A percentile compares a stretch with the other conserved stretches of the same genome.
phyloP scores from a whole-genome alignment of 2,888 invertebrate genomes.

The Tromatobia lineatoria region DNA sequence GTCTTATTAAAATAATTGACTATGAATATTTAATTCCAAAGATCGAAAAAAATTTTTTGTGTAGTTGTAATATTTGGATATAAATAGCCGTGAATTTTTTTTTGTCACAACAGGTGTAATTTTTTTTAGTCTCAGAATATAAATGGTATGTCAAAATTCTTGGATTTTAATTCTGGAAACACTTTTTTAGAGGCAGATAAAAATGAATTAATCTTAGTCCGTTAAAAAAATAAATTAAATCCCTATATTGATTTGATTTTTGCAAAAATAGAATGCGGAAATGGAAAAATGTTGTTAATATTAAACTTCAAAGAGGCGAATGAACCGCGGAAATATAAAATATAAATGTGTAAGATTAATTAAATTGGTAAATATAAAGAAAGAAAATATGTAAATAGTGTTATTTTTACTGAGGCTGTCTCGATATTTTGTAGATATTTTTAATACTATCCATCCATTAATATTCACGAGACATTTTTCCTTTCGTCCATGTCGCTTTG shows the following conservation, averaged over 20 bases:
- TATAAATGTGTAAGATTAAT: neutral
- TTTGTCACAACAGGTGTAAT: too few species aligned
- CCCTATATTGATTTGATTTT: too few species aligned
- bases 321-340: neutral
- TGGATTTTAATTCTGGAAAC: too few species aligned
- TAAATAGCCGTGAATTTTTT: too few species aligned
- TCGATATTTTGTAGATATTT: neutral
- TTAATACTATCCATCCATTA: conserved; percentile 17
- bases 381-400: neutral
- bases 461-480: conserved; percentile 1
- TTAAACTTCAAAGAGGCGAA: neutral
- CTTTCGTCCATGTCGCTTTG: neutral
- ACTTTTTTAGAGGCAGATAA: too few species aligned
- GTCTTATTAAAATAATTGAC: too few species aligned
- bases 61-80: too few species aligned
- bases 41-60: too few species aligned
- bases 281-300: neutral
- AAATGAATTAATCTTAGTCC: too few species aligned
- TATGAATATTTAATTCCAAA: neutral
- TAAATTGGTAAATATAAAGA: neutral
- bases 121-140: too few species aligned
- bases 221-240: too few species aligned
- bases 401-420: neutral
- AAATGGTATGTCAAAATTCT: too few species aligned
- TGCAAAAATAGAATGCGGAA: neutral